phyloP scores from a whole-genome alignment of 2,797 vertebrate genomes.

The Echeneis naucrates region DNA sequence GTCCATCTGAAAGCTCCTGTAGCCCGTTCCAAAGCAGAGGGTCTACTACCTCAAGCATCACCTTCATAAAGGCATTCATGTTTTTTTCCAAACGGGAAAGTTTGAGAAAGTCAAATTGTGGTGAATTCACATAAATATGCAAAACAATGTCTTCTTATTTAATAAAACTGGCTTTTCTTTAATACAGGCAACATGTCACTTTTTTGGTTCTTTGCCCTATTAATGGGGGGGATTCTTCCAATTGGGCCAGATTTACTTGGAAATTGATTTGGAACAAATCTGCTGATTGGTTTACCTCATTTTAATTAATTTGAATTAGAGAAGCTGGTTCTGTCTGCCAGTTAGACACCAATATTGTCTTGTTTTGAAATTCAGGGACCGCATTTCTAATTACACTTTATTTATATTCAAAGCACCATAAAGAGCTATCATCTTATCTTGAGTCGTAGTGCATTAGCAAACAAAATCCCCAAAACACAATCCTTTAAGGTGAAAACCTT shows the following conservation, averaged over 20 bases:
- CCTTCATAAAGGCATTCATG: background rate
- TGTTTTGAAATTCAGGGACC: constrained; percentile 48
- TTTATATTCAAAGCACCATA: constrained; percentile 20
- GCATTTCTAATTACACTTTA: constrained; percentile 55
- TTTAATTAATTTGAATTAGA: constrained; percentile 62
- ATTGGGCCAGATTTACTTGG: constrained; percentile 57
- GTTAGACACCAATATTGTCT: constrained; percentile 24
- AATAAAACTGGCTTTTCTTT: constrained; percentile 24
- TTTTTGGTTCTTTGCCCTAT: constrained; percentile 50
- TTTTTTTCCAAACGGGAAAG: background rate
- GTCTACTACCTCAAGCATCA: background rate
- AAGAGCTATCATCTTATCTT: constrained; percentile 17
- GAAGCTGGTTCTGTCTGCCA: constrained; percentile 42
- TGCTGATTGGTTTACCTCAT: constrained; percentile 58
- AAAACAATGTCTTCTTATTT: constrained; percentile 4
- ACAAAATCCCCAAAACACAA: background rate
- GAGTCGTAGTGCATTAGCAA: background rate
- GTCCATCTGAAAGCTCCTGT: background rate
- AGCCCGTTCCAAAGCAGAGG: background rate
- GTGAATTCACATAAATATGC: constrained; percentile 4
- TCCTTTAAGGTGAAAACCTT: background rate
- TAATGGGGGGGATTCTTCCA: constrained; percentile 56
- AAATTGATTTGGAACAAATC: constrained; percentile 62
- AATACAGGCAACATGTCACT: constrained; percentile 40
- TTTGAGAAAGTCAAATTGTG: background rate